A percentile compares a stretch with the other conserved stretches of the same genome.
phyloP scores from a whole-genome alignment of 2,888 invertebrate genomes.

The Cremastinae sp. region DNA sequence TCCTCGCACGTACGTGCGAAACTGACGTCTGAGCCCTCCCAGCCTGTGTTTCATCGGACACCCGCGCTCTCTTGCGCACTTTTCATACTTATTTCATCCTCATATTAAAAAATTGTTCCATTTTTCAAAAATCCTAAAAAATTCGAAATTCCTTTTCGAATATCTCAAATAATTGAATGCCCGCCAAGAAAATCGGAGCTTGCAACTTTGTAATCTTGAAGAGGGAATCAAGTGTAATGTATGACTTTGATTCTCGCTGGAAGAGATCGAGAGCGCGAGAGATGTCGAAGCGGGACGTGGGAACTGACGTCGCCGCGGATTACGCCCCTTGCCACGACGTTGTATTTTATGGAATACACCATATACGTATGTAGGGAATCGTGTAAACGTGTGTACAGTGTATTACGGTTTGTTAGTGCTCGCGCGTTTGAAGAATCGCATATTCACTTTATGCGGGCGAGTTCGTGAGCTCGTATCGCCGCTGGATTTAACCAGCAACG shows the following conservation, averaged over 20 bases:
- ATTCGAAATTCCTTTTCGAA: too few species aligned
- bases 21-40: constrained; percentile 75
- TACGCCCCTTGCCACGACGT: constrained; percentile 71
- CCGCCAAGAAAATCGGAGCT: too few species aligned
- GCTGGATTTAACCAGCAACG: constrained; percentile 67
- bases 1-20: constrained; percentile 73
- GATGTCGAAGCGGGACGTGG: constrained; percentile 73
- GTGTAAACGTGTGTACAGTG: too few species aligned
- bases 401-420: constrained; percentile 44
- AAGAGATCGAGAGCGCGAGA: constrained; percentile 43
- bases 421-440: constrained; percentile 51
- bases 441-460: constrained; percentile 72
- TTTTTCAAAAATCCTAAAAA: too few species aligned
- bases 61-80: constrained; percentile 47
- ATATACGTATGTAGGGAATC: too few species aligned
- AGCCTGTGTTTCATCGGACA: constrained; percentile 58
- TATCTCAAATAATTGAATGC: too few species aligned
- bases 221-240: too few species aligned
- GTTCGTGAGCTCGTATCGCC: constrained; percentile 75
- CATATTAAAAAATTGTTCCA: too few species aligned
- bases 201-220: too few species aligned
- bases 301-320: constrained; percentile 76
- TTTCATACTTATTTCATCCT: constrained; percentile 6
- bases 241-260: too few species aligned
- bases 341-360: too few species aligned